phyloP scores from a whole-genome alignment of 1,140 invertebrate species.

The Drosophila leontia region DNA sequence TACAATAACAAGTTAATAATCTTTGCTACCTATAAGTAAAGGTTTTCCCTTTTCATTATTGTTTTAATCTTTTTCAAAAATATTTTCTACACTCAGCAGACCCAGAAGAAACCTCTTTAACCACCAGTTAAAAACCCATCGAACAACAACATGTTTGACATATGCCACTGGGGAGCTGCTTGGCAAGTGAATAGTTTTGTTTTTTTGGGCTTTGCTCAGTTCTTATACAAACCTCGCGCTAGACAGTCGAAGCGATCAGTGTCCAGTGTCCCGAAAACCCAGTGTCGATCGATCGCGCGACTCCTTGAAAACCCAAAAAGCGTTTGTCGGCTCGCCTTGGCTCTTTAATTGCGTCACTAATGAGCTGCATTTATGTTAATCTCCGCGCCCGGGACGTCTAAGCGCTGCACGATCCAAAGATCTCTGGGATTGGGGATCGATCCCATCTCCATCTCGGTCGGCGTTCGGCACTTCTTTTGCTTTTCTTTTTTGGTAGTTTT shows the following conservation, averaged over 20 bases:
- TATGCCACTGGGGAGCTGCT: slow-evolving; percentile 24
- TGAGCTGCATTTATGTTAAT: slow-evolving; percentile 83
- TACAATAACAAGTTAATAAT: not conserved
- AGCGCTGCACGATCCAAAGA: slow-evolving; percentile 55
- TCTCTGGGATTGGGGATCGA: slow-evolving; percentile 12
- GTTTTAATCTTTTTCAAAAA: not conserved
- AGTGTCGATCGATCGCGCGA: slow-evolving; percentile 7
- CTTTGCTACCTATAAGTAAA: not conserved
- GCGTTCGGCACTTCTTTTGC: slow-evolving; percentile 44
- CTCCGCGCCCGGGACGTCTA: slow-evolving; percentile 72
- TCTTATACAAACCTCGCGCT: slow-evolving; percentile 68
- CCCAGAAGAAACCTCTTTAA: not conserved
- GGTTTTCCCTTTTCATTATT: not conserved
- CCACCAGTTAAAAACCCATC: slow-evolving; percentile 7
- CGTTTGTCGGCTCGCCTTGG: slow-evolving; percentile 52
- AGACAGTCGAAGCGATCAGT: slow-evolving; percentile 39
- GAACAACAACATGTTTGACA: slow-evolving; percentile 65
- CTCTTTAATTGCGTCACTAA: slow-evolving; percentile 82
- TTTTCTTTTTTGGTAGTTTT: slow-evolving; percentile 77
- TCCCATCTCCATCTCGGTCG: slow-evolving; percentile 32
- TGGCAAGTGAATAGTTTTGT: slow-evolving; percentile 39
- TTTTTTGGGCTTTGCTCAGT: slow-evolving; percentile 50
- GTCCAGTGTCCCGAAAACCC: not conserved
- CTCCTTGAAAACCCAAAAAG: slow-evolving; percentile 21
- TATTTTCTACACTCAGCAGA: not conserved